phyloP scores from a whole-genome alignment of 1,140 invertebrate genomes.

The Leptopilina clavipes region DNA sequence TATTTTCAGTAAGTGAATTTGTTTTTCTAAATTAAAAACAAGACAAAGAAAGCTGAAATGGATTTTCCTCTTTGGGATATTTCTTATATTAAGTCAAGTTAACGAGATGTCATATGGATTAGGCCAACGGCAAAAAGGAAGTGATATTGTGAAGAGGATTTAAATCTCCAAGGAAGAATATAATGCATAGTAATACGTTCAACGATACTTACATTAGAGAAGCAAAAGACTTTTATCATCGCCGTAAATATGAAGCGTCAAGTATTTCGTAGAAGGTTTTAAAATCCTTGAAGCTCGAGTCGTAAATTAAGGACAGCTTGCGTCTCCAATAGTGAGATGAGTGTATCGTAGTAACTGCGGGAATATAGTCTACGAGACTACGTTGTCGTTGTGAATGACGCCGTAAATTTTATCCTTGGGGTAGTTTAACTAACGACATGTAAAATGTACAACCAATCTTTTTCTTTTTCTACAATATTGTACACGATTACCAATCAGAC shows the following conservation, averaged over 20 bases:
- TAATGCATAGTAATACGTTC: too few species aligned
- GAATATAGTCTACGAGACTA: constrained; percentile 46
- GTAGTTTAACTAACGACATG: constrained; percentile 29
- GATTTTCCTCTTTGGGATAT: too few species aligned
- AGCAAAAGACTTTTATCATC: constrained; percentile 22
- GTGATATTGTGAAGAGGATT: too few species aligned
- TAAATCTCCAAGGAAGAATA: too few species aligned
- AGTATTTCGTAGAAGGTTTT: constrained; percentile 40
- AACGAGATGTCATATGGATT: too few species aligned
- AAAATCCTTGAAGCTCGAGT: constrained; percentile 37
- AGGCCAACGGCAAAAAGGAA: too few species aligned
- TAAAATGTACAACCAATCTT: not conserved
- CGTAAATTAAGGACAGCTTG: constrained; percentile 49
- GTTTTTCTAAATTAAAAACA: too few species aligned
- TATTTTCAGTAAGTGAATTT: too few species aligned
- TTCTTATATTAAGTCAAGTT: too few species aligned
- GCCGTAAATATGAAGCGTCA: constrained; percentile 21
- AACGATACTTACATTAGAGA: constrained; percentile 20
- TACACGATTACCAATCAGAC: not conserved
- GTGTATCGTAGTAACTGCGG: constrained; percentile 42
- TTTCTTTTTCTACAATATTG: not conserved
- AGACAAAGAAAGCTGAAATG: too few species aligned
- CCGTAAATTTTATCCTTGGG: constrained; percentile 50
- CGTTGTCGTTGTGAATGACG: constrained; percentile 51
- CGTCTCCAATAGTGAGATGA: constrained; percentile 46